Evolutionary conservation across 2,113 vertebrate genomes (phyloP).

Genomic region (Zootoca vivipara): DNA sequence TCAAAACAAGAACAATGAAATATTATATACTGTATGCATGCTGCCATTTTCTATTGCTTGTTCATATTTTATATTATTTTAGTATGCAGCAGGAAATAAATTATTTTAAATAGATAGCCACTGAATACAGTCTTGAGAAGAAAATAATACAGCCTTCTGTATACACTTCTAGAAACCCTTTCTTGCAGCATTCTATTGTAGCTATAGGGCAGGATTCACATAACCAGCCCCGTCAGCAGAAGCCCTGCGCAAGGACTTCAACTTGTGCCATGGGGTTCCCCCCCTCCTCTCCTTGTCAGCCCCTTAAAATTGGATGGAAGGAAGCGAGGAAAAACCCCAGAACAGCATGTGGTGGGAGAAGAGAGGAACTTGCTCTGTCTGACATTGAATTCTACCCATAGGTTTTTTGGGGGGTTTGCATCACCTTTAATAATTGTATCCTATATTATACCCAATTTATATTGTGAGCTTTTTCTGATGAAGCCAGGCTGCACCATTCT

Average conservation of each 20-base stretch:
- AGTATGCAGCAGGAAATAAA: too few relatives aligned
- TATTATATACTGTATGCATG: not conserved
- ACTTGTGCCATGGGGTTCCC: too few relatives aligned
- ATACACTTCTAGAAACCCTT: not conserved
- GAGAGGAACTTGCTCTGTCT: too few relatives aligned
- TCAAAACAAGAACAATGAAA: not conserved
- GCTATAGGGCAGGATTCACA: not conserved
- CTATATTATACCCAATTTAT: conserved; percentile 1
- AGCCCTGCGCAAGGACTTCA: too few relatives aligned
- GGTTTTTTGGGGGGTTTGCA: not conserved
- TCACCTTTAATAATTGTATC: conserved; percentile 2
- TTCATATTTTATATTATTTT: too few relatives aligned
- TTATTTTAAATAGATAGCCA: too few relatives aligned
- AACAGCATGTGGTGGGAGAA: too few relatives aligned
- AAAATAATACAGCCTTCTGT: not conserved
- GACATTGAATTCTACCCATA: too few relatives aligned
- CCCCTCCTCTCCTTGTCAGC: too few relatives aligned
- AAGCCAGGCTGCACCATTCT: not conserved
- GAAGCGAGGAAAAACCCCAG: too few relatives aligned
- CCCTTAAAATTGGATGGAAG: too few relatives aligned
- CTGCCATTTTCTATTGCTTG: not conserved
- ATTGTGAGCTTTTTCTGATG: not conserved
- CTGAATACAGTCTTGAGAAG: not conserved
- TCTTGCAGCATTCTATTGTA: not conserved
- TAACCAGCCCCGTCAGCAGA: too few relatives aligned